A percentile compares a stretch with the other conserved stretches of the same genome.
These are phyloP conservation scores for Antedon bifida DNA, from an alignment of 35 echinoderm and acorn worm species.

Conservation along the genomic window DNA sequence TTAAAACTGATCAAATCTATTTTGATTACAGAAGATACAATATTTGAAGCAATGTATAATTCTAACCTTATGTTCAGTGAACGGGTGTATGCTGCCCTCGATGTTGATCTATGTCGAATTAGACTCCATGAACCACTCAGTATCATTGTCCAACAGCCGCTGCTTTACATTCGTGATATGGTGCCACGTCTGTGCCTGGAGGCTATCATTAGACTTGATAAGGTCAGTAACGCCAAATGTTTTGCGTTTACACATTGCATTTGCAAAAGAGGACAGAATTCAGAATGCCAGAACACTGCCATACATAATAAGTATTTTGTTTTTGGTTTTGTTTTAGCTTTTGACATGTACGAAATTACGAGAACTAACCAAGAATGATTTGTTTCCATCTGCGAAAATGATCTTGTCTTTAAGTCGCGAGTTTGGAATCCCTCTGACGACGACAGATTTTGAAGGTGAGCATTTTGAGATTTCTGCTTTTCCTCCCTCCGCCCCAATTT, in stretches of 20 bases:
- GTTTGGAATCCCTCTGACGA: slow-evolving; percentile 87
- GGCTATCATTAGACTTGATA: slow-evolving; percentile 78
- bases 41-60: slow-evolving; percentile 86
- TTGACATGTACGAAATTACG: slow-evolving; percentile 47
- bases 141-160: slow-evolving; percentile 68
- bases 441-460: slow-evolving; percentile 92
- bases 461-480: neutral
- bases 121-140: slow-evolving; percentile 84
- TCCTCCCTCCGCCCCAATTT: no score
- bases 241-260: neutral
- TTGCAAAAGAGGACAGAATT: no score
- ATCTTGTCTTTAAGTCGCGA: slow-evolving; percentile 74
- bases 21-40: slow-evolving; percentile 35
- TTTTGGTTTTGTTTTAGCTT: slow-evolving; percentile 33
- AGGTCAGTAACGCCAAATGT: slow-evolving; percentile 27
- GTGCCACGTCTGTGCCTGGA: slow-evolving; percentile 74
- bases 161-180: slow-evolving; percentile 96
- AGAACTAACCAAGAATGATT: slow-evolving; percentile 57
- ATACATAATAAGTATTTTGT: no score
- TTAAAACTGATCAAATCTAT: no score
- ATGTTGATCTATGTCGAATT: slow-evolving; percentile 80
- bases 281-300: no score
- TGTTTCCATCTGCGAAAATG: slow-evolving; percentile 70
- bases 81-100: slow-evolving; percentile 60
- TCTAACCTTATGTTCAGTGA: slow-evolving; percentile 79